Conservation (phyloP, 2,113 vertebrate genomes). For the Talpa occidentalis region DNA sequence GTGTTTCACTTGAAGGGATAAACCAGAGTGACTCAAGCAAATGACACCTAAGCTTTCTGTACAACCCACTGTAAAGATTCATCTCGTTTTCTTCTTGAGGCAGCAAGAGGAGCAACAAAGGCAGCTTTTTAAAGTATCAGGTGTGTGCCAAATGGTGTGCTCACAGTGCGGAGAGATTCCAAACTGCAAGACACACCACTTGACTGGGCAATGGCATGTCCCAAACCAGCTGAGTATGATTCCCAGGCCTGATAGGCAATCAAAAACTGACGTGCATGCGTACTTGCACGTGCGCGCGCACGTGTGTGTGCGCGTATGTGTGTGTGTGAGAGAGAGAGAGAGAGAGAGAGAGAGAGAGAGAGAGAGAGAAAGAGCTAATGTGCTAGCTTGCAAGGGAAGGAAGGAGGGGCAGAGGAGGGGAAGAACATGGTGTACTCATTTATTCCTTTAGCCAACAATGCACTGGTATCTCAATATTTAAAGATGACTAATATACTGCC, state of each 20-base stretch:
- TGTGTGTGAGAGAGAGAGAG: too few relatives aligned
- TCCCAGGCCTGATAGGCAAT: background rate
- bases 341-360: too few relatives aligned
- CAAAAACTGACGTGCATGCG: background rate
- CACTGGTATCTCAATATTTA: background rate
- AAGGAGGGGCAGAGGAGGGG: background rate
- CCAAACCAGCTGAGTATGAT: background rate
- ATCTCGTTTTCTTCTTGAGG: background rate
- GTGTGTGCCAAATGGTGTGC: background rate
- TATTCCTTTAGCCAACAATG: background rate
- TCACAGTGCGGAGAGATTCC: background rate
- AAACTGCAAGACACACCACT: background rate
- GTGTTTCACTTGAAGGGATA: conserved; percentile 50
- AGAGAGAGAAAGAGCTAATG: too few relatives aligned
- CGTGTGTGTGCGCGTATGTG: too few relatives aligned
- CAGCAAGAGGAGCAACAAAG: background rate
- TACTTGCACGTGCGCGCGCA: too few relatives aligned
- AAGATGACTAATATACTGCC: background rate
- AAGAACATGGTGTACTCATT: background rate
- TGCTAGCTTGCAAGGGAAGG: too few relatives aligned
- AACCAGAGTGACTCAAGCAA: conserved; percentile 19
- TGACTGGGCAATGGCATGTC: background rate
- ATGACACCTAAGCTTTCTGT: background rate
- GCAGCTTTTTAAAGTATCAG: background rate
- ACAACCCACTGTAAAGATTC: background rate